These are phyloP conservation scores for Tinamus major DNA, from an alignment of 2,797 vertebrate species.

Conservation along the genomic window DNA sequence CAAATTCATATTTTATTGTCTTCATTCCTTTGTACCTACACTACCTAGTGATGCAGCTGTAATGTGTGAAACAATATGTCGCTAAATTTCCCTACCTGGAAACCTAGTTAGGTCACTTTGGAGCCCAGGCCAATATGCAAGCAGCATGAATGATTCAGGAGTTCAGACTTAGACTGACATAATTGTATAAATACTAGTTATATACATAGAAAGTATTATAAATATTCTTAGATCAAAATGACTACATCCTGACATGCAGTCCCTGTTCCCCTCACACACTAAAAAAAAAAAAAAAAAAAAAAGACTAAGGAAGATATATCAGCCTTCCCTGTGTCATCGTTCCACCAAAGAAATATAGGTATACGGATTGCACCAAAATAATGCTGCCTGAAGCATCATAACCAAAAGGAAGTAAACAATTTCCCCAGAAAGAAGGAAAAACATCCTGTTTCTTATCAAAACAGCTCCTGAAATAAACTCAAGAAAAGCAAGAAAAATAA, in stretches of 20 bases:
- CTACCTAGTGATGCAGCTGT: not conserved
- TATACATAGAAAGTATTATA: not conserved
- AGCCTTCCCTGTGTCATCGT: not conserved
- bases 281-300: no score
- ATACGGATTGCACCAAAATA: not conserved
- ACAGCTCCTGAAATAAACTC: not conserved
- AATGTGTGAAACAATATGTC: not conserved
- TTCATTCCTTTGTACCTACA: not conserved
- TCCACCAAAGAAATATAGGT: fast-evolving
- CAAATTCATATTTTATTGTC: not conserved
- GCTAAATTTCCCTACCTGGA: not conserved
- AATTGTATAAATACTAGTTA: not conserved
- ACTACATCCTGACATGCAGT: not conserved
- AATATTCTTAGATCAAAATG: not conserved
- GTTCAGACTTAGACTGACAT: not conserved
- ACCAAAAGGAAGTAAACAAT: not conserved
- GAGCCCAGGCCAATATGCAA: not conserved
- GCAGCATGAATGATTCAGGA: not conserved
- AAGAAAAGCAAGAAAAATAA: not conserved
- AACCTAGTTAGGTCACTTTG: not conserved
- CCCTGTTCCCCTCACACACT: no score
- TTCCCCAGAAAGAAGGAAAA: not conserved
- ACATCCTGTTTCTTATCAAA: not conserved
- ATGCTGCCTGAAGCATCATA: not conserved
- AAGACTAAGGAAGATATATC: not conserved